These are phyloP conservation scores for Drosophila albomicans DNA, from an alignment of 1,140 invertebrate genomes.

Conservation along the genomic window DNA sequence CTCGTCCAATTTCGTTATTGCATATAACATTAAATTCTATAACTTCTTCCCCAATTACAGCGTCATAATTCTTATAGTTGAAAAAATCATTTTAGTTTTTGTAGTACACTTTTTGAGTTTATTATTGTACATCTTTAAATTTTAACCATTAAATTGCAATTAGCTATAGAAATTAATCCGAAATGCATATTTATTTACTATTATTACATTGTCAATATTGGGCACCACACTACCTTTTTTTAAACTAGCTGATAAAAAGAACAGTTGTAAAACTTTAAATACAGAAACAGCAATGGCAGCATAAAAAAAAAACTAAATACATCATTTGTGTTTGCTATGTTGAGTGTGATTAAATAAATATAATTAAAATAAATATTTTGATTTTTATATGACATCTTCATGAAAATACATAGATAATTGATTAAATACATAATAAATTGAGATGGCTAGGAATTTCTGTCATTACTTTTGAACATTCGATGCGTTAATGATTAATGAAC, in stretches of 20 bases:
- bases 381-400: too few species aligned
- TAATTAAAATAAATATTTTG: slow-evolving; percentile 8
- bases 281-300: slow-evolving; percentile 34
- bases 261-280: slow-evolving; percentile 78
- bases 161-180: slow-evolving; percentile 21
- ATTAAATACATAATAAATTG: too few species aligned
- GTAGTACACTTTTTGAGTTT: slow-evolving; percentile 36
- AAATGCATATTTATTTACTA: slow-evolving; percentile 41
- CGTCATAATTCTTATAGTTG: slow-evolving; percentile 23
- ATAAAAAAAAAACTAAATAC: slow-evolving; percentile 43
- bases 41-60: background rate
- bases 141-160: slow-evolving; percentile 26
- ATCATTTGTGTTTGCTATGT: slow-evolving; percentile 74
- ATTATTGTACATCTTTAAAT: slow-evolving; percentile 25
- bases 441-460: too few species aligned
- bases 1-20: slow-evolving; percentile 16
- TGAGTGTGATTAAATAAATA: slow-evolving; percentile 82
- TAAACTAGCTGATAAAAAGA: slow-evolving; percentile 61
- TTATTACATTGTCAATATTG: slow-evolving; percentile 51
- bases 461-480: too few species aligned
- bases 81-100: slow-evolving; percentile 34
- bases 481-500: too few species aligned
- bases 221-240: slow-evolving; percentile 34
- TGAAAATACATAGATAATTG: too few species aligned
- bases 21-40: slow-evolving; percentile 22